Base-by-base conservation (phyloP, 2,113 vertebrate species). In the Chauna torquata region DNA sequence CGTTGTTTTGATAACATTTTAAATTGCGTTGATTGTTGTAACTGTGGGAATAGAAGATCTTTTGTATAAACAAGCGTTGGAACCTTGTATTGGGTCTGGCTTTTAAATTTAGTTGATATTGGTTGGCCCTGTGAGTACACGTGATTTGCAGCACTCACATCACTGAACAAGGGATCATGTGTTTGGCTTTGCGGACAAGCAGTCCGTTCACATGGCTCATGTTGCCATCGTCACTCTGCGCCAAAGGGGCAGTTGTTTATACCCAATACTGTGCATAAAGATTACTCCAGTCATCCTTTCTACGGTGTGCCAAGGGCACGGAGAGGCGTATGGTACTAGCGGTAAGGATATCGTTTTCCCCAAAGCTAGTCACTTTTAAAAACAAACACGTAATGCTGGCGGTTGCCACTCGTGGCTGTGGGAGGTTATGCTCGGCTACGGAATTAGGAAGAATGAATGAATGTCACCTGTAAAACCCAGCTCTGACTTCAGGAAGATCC, bases 21-120 rank as follows among this genome's bases (percentile, higher is more conserved):
- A 62, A 70, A 13, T 4, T 5, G 59, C 80, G 47, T 64, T 2
- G 28, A 30, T 44, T 8, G 0, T 44, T 8, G 0, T 2, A 42
- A 22, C 88, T 30, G 54, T 24, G 86, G 82, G 47, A 92, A n/a
- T 15, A 13, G 92, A 64, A 64, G 70, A 34, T 47, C 79, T 28
- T 57, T 86, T 57, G 5, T 8, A 45, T 10, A 18, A 70, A 44
- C 45, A 47, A 64, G 40, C 47, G 0, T 34, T 70, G 93, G 94
- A 80, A 75, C 86, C 68, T 66, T 1, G 55, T 55, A 8, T 82
- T 95, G 93, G 79, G 50, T 86, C 71, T 61, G 69, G 88, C 38
- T 90, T 75, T 65, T 12, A 8, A 42, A 5, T 1, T 2, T 4
- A 2, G 61, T 40, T 66, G 92, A 71, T 96, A 24, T 45, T 80